A percentile compares a stretch with the other conserved stretches of the same genome.
Conservation (phyloP, 2,113 vertebrate species). For the Nerophis ophidion region DNA sequence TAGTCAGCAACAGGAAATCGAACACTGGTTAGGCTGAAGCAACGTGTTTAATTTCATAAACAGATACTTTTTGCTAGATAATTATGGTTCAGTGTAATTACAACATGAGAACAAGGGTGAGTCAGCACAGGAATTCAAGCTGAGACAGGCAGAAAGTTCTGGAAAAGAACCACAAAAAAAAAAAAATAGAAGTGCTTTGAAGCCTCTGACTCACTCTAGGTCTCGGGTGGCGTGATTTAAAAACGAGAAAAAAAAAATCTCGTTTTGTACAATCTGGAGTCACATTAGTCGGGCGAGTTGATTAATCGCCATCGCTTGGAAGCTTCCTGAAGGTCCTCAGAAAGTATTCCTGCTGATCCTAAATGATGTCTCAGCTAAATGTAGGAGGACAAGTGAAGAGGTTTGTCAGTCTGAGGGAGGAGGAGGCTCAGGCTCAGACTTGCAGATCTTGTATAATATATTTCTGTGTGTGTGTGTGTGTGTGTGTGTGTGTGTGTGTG, state of each 20-base stretch:
- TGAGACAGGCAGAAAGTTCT: neutral
- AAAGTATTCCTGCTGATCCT: too few species aligned
- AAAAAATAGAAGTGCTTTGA: neutral
- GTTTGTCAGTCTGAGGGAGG: constrained; percentile 28
- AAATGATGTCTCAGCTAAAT: constrained; percentile 42
- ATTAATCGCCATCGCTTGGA: too few species aligned
- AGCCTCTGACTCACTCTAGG: neutral
- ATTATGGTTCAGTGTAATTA: neutral
- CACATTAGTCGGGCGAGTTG: too few species aligned
- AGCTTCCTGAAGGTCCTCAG: too few species aligned
- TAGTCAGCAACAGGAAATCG: too few species aligned
- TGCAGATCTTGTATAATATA: neutral
- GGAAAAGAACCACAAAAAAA: neutral
- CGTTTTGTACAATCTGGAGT: neutral
- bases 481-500: neutral
- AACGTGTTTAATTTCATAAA: too few species aligned
- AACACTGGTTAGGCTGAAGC: too few species aligned
- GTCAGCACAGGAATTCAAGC: neutral
- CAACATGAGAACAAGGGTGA: neutral
- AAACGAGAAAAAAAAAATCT: neutral
- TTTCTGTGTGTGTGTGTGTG: neutral
- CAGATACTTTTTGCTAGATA: too few species aligned
- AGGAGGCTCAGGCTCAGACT: neutral
- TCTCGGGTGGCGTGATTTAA: neutral
- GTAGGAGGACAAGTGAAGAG: constrained; percentile 49